Evolutionary conservation across 2,797 vertebrate genomes (phyloP), one percentile per base, ranked within the genome.

Genomic region (Paramormyrops hopkinsi): DNA sequence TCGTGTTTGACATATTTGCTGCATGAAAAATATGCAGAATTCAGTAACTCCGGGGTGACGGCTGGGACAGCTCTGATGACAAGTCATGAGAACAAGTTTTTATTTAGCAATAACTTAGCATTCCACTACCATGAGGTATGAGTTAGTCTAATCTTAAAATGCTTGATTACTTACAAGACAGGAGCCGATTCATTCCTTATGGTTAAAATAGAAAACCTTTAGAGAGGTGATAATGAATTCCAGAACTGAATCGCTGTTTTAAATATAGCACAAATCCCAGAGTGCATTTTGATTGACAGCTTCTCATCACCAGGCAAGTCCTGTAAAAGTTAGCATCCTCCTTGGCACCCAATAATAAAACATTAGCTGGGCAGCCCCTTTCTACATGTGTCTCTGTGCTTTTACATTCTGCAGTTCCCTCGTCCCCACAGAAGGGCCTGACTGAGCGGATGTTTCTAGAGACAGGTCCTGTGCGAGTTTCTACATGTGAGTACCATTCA

Each of bases 401-500:
- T 51, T 51, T 46, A 17, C 25, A 41, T 69, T 87, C 17, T 88
- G 48, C 94, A 98, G 98, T 96, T 90, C 97, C 97, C 1, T 96
- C 97, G 0, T 99, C 98, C 0, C 98, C 97, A 0, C 97, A 98
- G 91, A 96, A 97, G 86, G 96, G 95, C 79, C 95, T 98, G 17
- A 96, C 97, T 14, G 97, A 98, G 56, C 95, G 97, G 73, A 96
- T 97, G 90, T 97, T 97, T 0, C 95, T 97, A 88, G 98, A 98
- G 37, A 93, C 95, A 56, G 95, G 96, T 54, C 91, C 92, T 0
- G 89, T 94, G 4, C 95, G 97, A 88, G 92, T 97, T 82, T 98
- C 97, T 88, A 97, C 97, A 0, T 97, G 98, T 99, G 94, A 96
- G 96, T 85, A 41, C 14, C 44, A 51, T 54, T 62, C 2, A 1